Conservation (phyloP, 1,140 invertebrate genomes). For the Mactra quadrangularis region DNA sequence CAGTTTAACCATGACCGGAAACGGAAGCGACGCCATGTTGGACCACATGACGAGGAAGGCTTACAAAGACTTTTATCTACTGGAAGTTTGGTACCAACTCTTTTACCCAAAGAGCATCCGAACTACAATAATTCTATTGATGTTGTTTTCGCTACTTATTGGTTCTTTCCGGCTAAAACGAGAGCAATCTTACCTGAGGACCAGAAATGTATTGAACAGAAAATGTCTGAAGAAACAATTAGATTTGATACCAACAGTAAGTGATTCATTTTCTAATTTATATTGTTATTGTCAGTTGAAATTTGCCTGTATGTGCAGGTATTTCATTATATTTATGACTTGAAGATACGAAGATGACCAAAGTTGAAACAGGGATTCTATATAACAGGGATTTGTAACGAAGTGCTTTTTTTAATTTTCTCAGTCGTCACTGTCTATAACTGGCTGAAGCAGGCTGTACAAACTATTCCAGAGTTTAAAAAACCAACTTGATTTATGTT, state of each 20-base stretch:
- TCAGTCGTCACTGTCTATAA: no score
- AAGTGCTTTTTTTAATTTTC: no score
- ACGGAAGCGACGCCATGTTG: conserved; percentile 81
- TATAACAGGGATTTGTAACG: no score
- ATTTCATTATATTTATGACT: no score
- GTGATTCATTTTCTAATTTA: conserved; percentile 22
- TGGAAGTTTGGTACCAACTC: conserved; percentile 84
- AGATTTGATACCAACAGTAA: conserved; percentile 83
- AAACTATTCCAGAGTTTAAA: no score
- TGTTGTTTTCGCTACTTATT: conserved; percentile 85
- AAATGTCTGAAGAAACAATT: conserved; percentile 81
- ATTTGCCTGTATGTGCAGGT: no score
- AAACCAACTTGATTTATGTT: no score
- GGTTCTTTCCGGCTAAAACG: conserved; percentile 85
- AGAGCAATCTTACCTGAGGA: conserved; percentile 83
- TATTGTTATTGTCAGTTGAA: no score
- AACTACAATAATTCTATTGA: conserved; percentile 83
- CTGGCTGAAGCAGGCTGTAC: no score
- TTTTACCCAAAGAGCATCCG: conserved; percentile 73
- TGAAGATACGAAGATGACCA: no score
- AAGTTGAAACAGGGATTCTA: no score
- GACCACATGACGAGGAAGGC: conserved; percentile 84
- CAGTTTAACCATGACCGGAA: conserved; percentile 12
- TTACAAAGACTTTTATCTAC: conserved; percentile 84
- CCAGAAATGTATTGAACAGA: conserved; percentile 83